Evolutionary conservation across 1,140 invertebrate species (phyloP), one percentile per base, ranked within the genome.

Genomic region (Harlomillsia oculata): DNA sequence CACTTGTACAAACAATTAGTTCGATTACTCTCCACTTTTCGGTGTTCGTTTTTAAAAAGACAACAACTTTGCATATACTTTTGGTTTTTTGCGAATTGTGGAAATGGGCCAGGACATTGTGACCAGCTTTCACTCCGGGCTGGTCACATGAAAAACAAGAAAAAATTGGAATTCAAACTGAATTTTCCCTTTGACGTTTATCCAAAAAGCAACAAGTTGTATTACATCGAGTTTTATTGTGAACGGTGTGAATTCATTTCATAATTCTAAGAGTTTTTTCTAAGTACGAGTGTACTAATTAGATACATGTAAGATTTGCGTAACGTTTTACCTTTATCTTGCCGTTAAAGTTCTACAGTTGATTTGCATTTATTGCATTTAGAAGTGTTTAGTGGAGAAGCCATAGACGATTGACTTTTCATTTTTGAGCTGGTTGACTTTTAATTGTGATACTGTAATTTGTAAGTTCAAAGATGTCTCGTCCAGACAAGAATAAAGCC

Each of bases 401-500:
- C 9, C 21, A 8, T 41, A 16, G 13, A 16, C 13, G 21, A 6
- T 9, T 9, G 6, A 16, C 8, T 13, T 8, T 41, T 41, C 40
- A 9, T 41, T 41, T 41, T 9, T 41, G 21, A 9, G 16, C 40
- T 13, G 6, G 13, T 41, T 8, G 8, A 20, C 14, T 41, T 41
- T 41, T 13, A 16, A 16, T 20, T 8, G 21, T 20, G 6, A 41
- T n/a, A 41, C 13, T 41, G 40, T 16, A 13, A 9, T 41, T 41
- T 14, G 8, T 8, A 41, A 34, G 32, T 30, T 43, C 9, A 30
- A 49, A 40, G 30, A 56, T 56, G 53, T 56, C 53, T 20, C 53
- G 53, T 3, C 34, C 30, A 45, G 53, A 56, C 36, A 56, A 56
- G 30, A 32, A 21, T 11, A 56, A 56, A 30, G 30, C 53, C 18